These are phyloP conservation scores for Hippasteria phrygiana DNA, from an alignment of 53 echinoderm and acorn worm species.

Conservation along the genomic window DNA sequence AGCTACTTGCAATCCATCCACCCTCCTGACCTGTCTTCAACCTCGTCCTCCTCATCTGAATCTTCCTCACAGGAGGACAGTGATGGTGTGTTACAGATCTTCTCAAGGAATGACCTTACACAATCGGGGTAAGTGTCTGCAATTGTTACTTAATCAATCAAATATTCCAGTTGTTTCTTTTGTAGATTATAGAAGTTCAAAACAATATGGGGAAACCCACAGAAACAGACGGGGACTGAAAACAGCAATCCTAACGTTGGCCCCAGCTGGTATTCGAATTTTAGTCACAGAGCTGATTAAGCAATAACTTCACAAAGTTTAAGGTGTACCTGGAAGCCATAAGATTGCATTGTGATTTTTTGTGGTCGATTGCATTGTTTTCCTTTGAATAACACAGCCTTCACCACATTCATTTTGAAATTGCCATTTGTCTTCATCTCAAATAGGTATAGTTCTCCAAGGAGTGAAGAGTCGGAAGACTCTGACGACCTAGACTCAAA, in stretches of 20 bases:
- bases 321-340: too few relatives aligned
- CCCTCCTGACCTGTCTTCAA: slow-evolving; percentile 96
- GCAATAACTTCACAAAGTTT: too few relatives aligned
- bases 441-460: slow-evolving; percentile 57
- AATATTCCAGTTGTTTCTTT: too few relatives aligned
- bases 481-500: slow-evolving; percentile 96
- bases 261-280: too few relatives aligned
- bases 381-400: too few relatives aligned
- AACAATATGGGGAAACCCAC: too few relatives aligned
- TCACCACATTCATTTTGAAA: too few relatives aligned
- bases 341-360: not conserved
- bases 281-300: too few relatives aligned
- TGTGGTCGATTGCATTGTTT: not conserved
- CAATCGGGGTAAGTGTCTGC: slow-evolving; percentile 73
- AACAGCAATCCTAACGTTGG: too few relatives aligned
- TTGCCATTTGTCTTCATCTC: not conserved
- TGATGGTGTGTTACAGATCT: slow-evolving; percentile 94
- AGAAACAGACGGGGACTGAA: too few relatives aligned
- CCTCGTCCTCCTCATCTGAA: slow-evolving; percentile 80
- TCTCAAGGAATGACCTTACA: slow-evolving; percentile 89
- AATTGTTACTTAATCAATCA: too few relatives aligned
- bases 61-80: slow-evolving; percentile 91
- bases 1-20: slow-evolving; percentile 91
- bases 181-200: too few relatives aligned
- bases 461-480: slow-evolving; percentile 93